Conservation (phyloP, 2,888 invertebrate genomes). For the Thecophora atra region DNA sequence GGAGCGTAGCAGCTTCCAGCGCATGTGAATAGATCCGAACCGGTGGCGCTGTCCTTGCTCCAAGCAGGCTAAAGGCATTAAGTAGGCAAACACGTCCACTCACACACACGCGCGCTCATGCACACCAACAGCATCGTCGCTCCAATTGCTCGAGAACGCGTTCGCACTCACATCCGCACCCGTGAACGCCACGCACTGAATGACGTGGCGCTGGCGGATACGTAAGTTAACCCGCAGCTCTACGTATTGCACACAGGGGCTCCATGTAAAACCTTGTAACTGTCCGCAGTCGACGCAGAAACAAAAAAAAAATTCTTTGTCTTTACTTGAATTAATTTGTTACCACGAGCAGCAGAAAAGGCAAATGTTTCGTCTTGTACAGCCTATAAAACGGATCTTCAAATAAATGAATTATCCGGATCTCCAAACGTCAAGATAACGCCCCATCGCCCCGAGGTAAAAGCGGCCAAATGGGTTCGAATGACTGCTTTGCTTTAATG, state of each 20-base stretch:
- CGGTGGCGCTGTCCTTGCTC: constrained; percentile 4
- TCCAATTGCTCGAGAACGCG: background rate
- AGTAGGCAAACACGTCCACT: background rate
- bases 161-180: background rate
- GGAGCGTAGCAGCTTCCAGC: background rate
- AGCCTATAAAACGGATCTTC: too few species aligned
- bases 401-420: too few species aligned
- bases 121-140: background rate
- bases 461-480: too few species aligned
- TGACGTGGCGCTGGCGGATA: constrained; percentile 3
- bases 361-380: too few species aligned
- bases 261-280: background rate
- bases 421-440: too few species aligned
- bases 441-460: too few species aligned
- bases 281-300: background rate
- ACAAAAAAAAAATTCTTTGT: background rate
- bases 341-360: too few species aligned
- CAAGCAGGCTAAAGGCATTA: constrained; percentile 4
- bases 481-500: too few species aligned
- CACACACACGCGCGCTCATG: background rate
- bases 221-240: constrained; percentile 8
- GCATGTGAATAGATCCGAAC: background rate
- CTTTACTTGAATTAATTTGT: too few species aligned
- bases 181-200: constrained; percentile 5
- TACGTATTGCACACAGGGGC: background rate